Percentiles rank a stretch among this genome's conserved stretches.
Evolutionary conservation across 1,140 invertebrate genomes (phyloP).

Genomic region (Aphis gossypii): DNA sequence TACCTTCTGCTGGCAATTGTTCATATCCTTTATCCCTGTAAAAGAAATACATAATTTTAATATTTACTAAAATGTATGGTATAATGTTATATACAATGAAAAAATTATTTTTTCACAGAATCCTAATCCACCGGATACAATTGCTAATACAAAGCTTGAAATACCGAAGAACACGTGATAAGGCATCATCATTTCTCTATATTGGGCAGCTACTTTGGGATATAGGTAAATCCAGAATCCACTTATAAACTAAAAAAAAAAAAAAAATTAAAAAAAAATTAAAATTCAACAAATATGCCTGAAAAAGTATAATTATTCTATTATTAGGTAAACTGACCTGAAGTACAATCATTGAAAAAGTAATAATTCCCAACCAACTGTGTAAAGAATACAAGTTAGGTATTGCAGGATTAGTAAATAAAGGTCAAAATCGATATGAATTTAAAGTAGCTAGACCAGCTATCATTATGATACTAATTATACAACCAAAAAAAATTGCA

Average conservation of each 20-base stretch:
- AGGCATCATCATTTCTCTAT: conserved; percentile 76
- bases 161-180: conserved; percentile 82
- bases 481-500: conserved; percentile 64
- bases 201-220: conserved; percentile 71
- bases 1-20: conserved; percentile 66
- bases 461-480: conserved; percentile 67
- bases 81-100: conserved; percentile 65
- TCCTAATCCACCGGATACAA: conserved; percentile 76
- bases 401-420: conserved; percentile 69
- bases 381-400: conserved; percentile 85
- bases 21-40: not conserved
- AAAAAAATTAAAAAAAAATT: not conserved
- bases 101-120: conserved; percentile 84
- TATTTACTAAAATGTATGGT: not conserved
- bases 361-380: conserved; percentile 83
- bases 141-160: conserved; percentile 75
- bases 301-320: too few relatives aligned
- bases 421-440: conserved; percentile 70
- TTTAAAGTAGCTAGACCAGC: conserved; percentile 81
- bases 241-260: conserved; percentile 72
- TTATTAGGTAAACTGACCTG: conserved; percentile 69
- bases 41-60: not conserved
- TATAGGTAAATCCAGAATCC: conserved; percentile 80
- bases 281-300: not conserved
- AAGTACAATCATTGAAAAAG: conserved; percentile 76